Conservation (phyloP, 2,113 vertebrate species). For the Serinus canaria region DNA sequence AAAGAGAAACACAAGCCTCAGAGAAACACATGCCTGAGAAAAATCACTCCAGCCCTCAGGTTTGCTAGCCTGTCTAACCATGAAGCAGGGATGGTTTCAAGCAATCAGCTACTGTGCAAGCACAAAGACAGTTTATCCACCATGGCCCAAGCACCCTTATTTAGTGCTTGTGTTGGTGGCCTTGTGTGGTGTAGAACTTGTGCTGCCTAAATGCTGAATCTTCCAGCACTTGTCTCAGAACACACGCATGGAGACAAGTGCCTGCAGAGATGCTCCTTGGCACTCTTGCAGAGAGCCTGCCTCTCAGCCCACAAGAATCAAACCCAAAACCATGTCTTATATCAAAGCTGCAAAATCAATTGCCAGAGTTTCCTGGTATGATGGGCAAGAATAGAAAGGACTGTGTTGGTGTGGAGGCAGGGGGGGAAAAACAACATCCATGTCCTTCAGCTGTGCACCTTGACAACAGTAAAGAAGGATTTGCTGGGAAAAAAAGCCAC, state of each 20-base stretch:
- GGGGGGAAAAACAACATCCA: not conserved
- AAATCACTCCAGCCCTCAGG: not conserved
- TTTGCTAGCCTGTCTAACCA: not conserved
- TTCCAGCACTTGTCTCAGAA: not conserved
- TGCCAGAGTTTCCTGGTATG: not conserved
- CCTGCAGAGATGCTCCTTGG: not conserved
- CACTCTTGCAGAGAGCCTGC: not conserved
- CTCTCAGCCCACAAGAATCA: not conserved
- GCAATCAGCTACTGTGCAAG: not conserved
- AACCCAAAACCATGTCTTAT: not conserved
- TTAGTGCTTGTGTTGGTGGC: rapidly evolving
- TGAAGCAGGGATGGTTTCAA: not conserved
- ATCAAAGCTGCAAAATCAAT: not conserved
- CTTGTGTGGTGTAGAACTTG: rapidly evolving
- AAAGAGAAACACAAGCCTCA: not conserved
- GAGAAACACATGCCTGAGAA: not conserved
- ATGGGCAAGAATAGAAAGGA: not conserved
- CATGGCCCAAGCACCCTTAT: not conserved
- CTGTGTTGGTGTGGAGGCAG: rapidly evolving
- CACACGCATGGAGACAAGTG: rapidly evolving
- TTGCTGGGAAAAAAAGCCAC: not conserved
- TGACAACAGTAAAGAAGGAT: not conserved
- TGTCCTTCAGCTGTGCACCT: not conserved
- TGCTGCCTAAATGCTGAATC: rapidly evolving
- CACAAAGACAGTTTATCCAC: not conserved